Base-by-base conservation (phyloP, 2,113 vertebrate species). In the Pachyramphus minor region DNA sequence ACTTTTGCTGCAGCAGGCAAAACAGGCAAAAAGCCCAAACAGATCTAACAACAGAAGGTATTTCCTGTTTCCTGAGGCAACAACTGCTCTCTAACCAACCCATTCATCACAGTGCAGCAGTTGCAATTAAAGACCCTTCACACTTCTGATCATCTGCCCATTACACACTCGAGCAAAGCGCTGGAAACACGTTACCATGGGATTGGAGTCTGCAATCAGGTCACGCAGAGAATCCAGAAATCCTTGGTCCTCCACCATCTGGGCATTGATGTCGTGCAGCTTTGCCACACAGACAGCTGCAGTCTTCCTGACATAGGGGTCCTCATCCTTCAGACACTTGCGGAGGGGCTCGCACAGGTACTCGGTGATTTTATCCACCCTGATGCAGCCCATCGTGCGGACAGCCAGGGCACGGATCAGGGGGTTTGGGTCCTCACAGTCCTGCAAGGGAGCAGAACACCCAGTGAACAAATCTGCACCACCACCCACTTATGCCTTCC, bases 211-310 rank as follows among this genome's bases (percentile, higher is more conserved):
- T 9, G 99, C 99, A 49, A 99, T 99, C 84, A 99, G 99, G 93
- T 99, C 99, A 14, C 99, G 98, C 74, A 99, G 97, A 19, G 99
- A 99, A 95, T 99, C 99, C 97, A 99, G 98, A 94, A 99, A 99
- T 11, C 99, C 99, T 89, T 99, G 99, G 94, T 99, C 99, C 97
- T 99, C 99, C 95, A 99, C 99, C 99, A 99, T 99, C 97, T 99
- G 99, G 73, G 99, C 99, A 4, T 99, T 99, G 97, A 99, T 99
- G 97, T 99, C 99, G 30, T 99, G 99, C 82, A 99, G 99, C 88
- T 99, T 99, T 5, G 99, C 99, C 95, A 99, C 99, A 1, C 99
- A 99, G 44, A 99, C 99, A 1, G 99, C 99, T 0, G 99, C 99
- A 0, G 99, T 99, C 98, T 99, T 99, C 76, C 99, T 98, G 68